These are phyloP conservation scores for Tichodroma muraria DNA, from an alignment of 2,113 vertebrate species.

Conservation along the genomic window DNA sequence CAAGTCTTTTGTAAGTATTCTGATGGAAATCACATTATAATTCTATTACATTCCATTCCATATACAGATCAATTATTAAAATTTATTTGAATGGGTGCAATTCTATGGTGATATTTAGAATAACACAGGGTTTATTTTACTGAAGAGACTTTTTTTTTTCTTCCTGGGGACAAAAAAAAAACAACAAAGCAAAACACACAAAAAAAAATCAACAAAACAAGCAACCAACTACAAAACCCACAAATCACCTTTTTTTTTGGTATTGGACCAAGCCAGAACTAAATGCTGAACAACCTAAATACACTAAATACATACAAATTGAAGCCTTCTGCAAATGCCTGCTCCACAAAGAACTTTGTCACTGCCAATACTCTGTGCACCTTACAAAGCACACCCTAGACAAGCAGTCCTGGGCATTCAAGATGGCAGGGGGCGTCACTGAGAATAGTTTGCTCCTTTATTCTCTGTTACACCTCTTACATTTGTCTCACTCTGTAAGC, in stretches of 20 bases:
- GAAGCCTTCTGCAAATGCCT: background rate
- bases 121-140: background rate
- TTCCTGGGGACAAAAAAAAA: background rate
- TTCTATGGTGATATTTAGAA: background rate
- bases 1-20: background rate
- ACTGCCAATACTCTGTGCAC: background rate
- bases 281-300: background rate
- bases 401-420: background rate
- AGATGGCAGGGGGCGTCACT: background rate
- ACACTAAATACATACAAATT: background rate
- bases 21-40: background rate
- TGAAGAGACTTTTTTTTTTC: background rate
- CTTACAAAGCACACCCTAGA: background rate
- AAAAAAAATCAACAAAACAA: background rate
- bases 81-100: background rate
- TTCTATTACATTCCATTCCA: background rate
- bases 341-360: background rate
- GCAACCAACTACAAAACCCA: background rate
- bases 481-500: background rate
- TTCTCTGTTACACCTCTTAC: background rate
- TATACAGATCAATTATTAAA: background rate
- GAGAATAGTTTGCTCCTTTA: background rate
- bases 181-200: background rate
- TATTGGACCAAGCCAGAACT: background rate
- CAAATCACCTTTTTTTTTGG: background rate